These are phyloP conservation scores for Helostoma temminkii DNA, from an alignment of 2,797 vertebrate genomes.

Conservation along the genomic window DNA sequence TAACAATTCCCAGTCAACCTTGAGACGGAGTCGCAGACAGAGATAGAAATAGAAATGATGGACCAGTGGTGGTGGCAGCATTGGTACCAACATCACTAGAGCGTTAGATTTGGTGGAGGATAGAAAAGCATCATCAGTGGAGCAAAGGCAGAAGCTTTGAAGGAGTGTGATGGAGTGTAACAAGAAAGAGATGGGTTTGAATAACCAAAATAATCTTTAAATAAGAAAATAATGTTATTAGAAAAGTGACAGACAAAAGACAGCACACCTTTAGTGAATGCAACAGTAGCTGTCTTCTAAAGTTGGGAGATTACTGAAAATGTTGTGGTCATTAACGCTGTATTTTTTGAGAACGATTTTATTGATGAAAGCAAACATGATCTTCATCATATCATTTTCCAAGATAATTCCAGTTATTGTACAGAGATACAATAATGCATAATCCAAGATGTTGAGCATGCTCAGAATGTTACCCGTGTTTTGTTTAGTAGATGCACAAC, in stretches of 20 bases:
- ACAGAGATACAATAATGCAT: slow-evolving; percentile 16
- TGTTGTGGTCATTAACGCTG: background rate
- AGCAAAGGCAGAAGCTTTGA: slow-evolving; percentile 41
- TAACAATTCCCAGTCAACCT: slow-evolving; percentile 74
- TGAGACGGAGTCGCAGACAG: slow-evolving; percentile 59
- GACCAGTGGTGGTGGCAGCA: slow-evolving; percentile 37
- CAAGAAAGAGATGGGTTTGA: slow-evolving; percentile 23
- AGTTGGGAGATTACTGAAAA: background rate
- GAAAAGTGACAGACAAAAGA: slow-evolving; percentile 5
- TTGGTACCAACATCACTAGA: slow-evolving; percentile 58
- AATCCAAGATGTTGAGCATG: slow-evolving; percentile 13
- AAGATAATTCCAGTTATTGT: slow-evolving; percentile 22
- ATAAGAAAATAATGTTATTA: slow-evolving; percentile 32
- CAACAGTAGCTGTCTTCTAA: background rate
- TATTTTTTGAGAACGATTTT: slow-evolving; percentile 46
- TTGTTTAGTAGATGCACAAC: slow-evolving; percentile 5
- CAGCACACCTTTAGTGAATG: background rate
- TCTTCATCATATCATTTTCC: slow-evolving; percentile 18
- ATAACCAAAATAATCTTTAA: slow-evolving; percentile 44
- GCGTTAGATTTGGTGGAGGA: slow-evolving; percentile 73
- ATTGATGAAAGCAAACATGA: slow-evolving; percentile 50
- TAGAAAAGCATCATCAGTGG: slow-evolving; percentile 54
- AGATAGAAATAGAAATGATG: slow-evolving; percentile 64
- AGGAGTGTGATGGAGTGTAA: slow-evolving; percentile 34
- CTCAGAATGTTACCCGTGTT: slow-evolving; percentile 10